Base-by-base conservation (phyloP, 2,888 invertebrate genomes). In the Amiota mariae region DNA sequence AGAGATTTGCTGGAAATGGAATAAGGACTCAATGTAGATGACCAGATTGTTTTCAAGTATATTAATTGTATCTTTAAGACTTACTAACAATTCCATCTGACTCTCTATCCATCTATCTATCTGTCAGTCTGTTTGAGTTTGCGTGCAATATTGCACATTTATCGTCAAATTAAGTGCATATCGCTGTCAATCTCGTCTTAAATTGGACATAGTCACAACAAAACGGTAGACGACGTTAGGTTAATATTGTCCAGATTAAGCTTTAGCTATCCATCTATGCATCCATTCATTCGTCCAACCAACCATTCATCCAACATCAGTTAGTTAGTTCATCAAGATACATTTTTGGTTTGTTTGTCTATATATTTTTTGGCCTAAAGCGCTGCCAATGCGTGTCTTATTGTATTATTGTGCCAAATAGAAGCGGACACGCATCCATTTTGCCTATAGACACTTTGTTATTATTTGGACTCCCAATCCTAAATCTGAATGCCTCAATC, bases 81-180 rank as follows among this genome's bases (percentile, higher is more conserved):
- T 6, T 2, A 4, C 36, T 36, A 6, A 36, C 36, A 36, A 36
- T 49, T 15, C 67, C 67, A 47, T 54, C 12, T 54, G 54, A 2
- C 10, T 54, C 6, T 59, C 20, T 59, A 20, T 59, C 1, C 10
- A 8, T 18, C 18, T 3, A 8, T 59, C 57, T 20, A 11, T 59
- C 20, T 20, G 11, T 20, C 15, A 2, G 12, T n/a, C n/a, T 11
- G 8, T 51, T 12, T 3, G 13, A 15, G 75, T 77, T 79, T 79
- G 79, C 79, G 79, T 79, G 79, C 79, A 75, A 79, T 79, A 79
- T 79, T 79, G 79, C 75, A 72, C 77, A 79, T 79, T 79, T 79
- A 79, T 79, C 79, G 79, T 79, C 79, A 79, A 79, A 79, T 79
- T 79, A 79, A 79, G 75, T 77, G 75, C 77, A 79, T 79, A 79